Evolutionary conservation across 2,797 vertebrate genomes (phyloP).

Genomic region (Myioborus melanocephalus): DNA sequence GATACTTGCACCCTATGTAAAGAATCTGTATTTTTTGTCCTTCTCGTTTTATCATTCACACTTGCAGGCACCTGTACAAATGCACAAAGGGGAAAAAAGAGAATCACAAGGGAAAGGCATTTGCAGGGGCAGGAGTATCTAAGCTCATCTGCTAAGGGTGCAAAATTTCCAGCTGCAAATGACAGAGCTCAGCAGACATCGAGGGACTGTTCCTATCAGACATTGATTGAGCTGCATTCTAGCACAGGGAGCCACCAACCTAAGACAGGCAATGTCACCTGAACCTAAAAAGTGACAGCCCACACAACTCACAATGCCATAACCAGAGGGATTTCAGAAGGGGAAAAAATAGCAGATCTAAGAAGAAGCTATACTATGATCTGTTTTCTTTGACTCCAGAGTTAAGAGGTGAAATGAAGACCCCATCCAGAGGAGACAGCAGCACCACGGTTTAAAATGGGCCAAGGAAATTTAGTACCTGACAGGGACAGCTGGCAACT

Average conservation of each 20-base stretch:
- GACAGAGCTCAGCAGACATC: background rate
- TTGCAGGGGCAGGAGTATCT: background rate
- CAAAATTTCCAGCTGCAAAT: background rate
- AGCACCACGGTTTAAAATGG: background rate
- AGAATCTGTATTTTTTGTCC: background rate
- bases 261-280: background rate
- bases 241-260: background rate
- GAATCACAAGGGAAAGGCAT: background rate
- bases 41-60: background rate
- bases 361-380: background rate
- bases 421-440: background rate
- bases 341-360: fast-evolving
- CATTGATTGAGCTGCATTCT: background rate
- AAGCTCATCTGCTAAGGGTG: background rate
- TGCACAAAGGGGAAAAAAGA: background rate
- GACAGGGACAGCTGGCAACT: background rate
- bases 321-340: background rate
- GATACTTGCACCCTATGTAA: background rate
- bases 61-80: background rate
- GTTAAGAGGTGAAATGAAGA: background rate
- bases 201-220: background rate
- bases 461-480: background rate
- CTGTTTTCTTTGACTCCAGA: background rate
- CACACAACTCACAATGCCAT: background rate
- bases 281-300: background rate